Evolutionary conservation across 2,113 vertebrate genomes (phyloP).

Genomic region (Andinoacara biseriatus): DNA sequence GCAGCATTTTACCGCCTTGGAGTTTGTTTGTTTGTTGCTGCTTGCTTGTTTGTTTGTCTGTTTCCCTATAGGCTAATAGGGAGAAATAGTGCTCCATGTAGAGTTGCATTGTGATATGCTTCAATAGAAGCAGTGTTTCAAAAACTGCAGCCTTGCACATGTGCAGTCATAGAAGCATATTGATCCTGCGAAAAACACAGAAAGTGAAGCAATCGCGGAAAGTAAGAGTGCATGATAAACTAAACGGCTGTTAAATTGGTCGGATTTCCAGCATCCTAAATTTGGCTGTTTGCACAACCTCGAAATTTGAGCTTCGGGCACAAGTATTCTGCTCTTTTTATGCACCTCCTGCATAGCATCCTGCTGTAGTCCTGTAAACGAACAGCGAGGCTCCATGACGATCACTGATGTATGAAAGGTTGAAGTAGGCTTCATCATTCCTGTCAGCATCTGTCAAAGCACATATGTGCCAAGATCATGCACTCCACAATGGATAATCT

Average conservation of each 20-base stretch:
- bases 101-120: not conserved
- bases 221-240: not conserved
- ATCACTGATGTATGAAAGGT: conserved; percentile 41
- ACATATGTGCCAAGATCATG: conserved; percentile 43
- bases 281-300: conserved; percentile 30
- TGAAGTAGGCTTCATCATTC: conserved; percentile 42
- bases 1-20: not conserved
- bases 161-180: conserved; percentile 1
- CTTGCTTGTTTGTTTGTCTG: too few species aligned
- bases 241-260: not conserved
- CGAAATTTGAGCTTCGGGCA: not conserved
- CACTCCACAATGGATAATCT: conserved; percentile 15
- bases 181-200: conserved; percentile 7
- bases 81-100: not conserved
- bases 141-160: conserved; percentile 31
- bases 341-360: conserved; percentile 41
- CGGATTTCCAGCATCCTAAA: conserved; percentile 21
- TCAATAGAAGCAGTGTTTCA: not conserved
- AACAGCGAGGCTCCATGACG: conserved; percentile 40
- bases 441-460: conserved; percentile 58
- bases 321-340: conserved; percentile 9
- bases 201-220: not conserved
- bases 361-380: conserved; percentile 23
- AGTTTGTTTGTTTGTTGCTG: too few species aligned
- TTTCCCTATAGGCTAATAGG: not conserved